phyloP scores from a whole-genome alignment of 2,113 vertebrate species.

The Halichoeres trimaculatus region DNA sequence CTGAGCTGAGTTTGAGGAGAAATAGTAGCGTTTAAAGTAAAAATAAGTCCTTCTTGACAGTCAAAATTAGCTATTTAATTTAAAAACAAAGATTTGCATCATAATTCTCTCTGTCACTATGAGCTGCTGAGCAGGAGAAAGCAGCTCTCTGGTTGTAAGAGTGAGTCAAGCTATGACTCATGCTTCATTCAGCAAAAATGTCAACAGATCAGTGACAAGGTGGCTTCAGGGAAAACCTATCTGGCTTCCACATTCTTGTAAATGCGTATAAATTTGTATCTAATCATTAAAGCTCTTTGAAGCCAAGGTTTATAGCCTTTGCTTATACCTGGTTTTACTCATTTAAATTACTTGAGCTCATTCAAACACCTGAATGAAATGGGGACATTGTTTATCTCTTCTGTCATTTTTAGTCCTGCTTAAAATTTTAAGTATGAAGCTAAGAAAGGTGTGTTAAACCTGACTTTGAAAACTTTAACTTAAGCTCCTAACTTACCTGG shows the following conservation, averaged over 20 bases:
- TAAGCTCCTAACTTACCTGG: background rate
- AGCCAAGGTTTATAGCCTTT: background rate
- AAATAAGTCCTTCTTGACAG: background rate
- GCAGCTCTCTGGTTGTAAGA: slow-evolving; percentile 1
- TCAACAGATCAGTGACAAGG: slow-evolving; percentile 5
- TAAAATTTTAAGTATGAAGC: background rate
- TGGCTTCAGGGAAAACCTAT: background rate
- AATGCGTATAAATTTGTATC: background rate
- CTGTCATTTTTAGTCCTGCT: background rate
- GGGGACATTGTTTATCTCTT: background rate
- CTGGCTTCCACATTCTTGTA: background rate
- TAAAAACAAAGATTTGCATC: background rate
- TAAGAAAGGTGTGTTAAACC: background rate
- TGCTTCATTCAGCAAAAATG: slow-evolving; percentile 12
- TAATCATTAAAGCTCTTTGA: background rate
- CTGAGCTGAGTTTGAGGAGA: too few species aligned
- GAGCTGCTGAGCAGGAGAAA: background rate
- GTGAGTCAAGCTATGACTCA: slow-evolving; percentile 24
- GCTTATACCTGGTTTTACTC: background rate
- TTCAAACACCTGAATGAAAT: background rate
- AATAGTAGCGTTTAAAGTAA: background rate
- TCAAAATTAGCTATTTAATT: background rate
- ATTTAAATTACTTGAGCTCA: background rate
- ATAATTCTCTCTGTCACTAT: background rate
- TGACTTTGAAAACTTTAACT: background rate